Conservation (phyloP, 2,113 vertebrate species). For the Colaptes auratus region DNA sequence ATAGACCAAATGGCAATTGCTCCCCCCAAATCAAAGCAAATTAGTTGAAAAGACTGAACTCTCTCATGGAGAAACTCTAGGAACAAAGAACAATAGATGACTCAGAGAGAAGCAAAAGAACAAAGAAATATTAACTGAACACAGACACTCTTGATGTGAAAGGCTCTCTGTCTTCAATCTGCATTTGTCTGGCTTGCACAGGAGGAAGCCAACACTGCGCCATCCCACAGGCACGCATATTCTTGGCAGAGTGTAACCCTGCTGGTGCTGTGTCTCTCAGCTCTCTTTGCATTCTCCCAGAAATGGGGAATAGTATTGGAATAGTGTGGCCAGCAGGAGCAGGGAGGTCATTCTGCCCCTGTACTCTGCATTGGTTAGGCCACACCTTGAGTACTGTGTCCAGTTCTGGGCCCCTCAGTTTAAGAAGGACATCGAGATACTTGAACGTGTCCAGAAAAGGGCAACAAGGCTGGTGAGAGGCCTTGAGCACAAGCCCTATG, state of each 20-base stretch:
- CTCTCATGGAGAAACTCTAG: not conserved
- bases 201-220: conserved; percentile 13
- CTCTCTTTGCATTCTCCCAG: not conserved
- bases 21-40: conserved; percentile 17
- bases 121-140: conserved; percentile 68
- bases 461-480: too few relatives aligned
- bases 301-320: too few relatives aligned
- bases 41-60: conserved; percentile 18
- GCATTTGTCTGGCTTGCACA: not conserved
- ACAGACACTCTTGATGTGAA: conserved; percentile 50
- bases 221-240: not conserved
- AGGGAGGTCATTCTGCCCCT: too few relatives aligned
- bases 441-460: too few relatives aligned
- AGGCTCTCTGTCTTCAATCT: conserved; percentile 31
- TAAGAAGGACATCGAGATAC: too few relatives aligned
- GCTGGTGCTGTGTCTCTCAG: not conserved
- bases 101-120: conserved; percentile 42
- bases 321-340: too few relatives aligned
- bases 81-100: conserved; percentile 47
- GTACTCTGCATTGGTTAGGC: too few relatives aligned
- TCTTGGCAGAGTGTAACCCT: not conserved
- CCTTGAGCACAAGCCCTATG: too few relatives aligned
- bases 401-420: too few relatives aligned
- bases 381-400: too few relatives aligned
- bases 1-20: not conserved